Evolutionary conservation across 2,797 vertebrate species (phyloP).

Genomic region (Chrysocyon brachyurus): DNA sequence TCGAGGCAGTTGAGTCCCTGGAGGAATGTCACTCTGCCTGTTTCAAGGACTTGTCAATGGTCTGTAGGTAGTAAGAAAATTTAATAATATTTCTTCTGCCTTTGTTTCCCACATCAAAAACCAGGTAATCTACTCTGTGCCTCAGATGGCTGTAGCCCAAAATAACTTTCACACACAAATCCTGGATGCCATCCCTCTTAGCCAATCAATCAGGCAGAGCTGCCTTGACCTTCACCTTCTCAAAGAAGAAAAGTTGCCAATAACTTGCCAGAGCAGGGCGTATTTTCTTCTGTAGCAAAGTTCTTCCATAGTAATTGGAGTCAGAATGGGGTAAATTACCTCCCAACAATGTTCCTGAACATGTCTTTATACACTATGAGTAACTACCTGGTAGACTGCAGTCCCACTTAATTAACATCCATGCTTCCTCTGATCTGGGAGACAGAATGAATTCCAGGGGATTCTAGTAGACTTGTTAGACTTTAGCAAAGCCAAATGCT

Average conservation of each 20-base stretch:
- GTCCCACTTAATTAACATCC: constrained; percentile 22
- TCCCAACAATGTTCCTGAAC: neutral
- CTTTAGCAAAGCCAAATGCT: constrained; percentile 49
- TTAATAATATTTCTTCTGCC: too few species aligned
- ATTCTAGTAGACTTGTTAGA: constrained; percentile 8
- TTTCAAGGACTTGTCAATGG: too few species aligned
- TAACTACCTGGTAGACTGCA: neutral
- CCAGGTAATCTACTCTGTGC: neutral
- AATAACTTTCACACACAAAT: neutral
- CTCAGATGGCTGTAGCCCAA: neutral
- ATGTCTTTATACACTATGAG: neutral
- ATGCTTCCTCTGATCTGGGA: constrained; percentile 2
- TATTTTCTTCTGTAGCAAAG: neutral
- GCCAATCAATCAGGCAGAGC: neutral
- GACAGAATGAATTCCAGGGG: constrained; percentile 44
- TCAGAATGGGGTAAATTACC: neutral
- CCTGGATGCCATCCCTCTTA: neutral
- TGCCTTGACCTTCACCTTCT: neutral
- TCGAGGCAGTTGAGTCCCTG: too few species aligned
- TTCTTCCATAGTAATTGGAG: neutral
- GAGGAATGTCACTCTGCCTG: too few species aligned
- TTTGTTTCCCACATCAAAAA: too few species aligned
- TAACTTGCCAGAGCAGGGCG: neutral
- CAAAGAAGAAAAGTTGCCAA: neutral
- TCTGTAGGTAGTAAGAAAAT: too few species aligned